phyloP scores from a whole-genome alignment of 1,140 invertebrate species.

The Ylistrum balloti region DNA sequence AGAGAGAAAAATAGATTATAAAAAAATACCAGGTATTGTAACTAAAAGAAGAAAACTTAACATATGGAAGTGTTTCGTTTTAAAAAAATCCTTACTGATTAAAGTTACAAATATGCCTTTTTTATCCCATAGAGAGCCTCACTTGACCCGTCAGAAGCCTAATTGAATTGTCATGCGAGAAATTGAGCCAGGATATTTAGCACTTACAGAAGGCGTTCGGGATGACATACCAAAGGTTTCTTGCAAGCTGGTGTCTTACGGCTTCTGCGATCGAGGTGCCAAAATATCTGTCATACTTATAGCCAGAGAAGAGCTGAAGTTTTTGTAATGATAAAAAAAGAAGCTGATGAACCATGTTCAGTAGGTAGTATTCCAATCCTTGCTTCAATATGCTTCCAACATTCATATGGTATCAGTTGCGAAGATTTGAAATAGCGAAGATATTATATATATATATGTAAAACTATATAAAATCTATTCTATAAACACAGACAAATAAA shows the following conservation, averaged over 20 bases:
- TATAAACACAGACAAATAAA: too few relatives aligned
- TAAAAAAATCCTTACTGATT: too few relatives aligned
- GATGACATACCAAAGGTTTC: background rate
- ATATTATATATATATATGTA: too few relatives aligned
- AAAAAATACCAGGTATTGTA: too few relatives aligned
- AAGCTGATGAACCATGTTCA: too few relatives aligned
- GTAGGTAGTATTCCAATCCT: too few relatives aligned
- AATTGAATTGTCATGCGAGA: constrained; percentile 34
- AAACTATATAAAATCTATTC: too few relatives aligned
- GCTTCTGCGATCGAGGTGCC: background rate
- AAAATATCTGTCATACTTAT: background rate
- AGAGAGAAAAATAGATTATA: too few relatives aligned
- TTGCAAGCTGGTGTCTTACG: background rate
- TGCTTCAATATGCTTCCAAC: background rate
- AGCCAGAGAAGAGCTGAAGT: background rate
- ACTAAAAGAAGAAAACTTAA: too few relatives aligned
- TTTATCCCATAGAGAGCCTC: background rate
- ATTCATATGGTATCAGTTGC: background rate
- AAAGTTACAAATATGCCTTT: too few relatives aligned
- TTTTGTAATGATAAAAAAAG: constrained; percentile 14
- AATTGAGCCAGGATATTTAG: constrained; percentile 17
- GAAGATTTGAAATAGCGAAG: background rate
- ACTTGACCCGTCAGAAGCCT: constrained; percentile 8
- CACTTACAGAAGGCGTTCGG: constrained; percentile 22
- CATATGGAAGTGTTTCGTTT: too few relatives aligned